Conservation (phyloP, 1,140 invertebrate genomes). For the Drosophila erecta region DNA sequence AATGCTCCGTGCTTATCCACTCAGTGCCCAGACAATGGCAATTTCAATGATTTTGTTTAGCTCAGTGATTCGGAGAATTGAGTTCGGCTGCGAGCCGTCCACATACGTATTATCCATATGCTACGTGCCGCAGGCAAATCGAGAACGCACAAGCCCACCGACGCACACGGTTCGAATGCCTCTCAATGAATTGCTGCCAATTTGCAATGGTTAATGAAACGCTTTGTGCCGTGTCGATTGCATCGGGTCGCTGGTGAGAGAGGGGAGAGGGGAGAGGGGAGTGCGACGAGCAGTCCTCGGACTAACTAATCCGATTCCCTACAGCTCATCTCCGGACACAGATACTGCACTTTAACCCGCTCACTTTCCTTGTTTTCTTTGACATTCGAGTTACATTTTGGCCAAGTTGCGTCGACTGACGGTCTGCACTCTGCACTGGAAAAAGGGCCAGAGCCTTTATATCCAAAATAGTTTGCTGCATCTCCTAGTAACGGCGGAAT, state of each 20-base stretch:
- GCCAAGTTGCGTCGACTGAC: conserved; percentile 51
- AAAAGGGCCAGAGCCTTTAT: neutral
- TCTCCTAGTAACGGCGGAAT: too few species aligned
- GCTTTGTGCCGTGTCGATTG: conserved; percentile 79
- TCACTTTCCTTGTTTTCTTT: conserved; percentile 80
- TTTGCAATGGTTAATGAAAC: conserved; percentile 83
- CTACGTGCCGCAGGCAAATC: conserved; percentile 47
- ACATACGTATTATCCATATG: conserved; percentile 39
- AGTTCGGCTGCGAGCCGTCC: conserved; percentile 47
- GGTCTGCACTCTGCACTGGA: conserved; percentile 1
- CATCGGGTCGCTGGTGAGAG: conserved; percentile 17
- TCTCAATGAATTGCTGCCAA: conserved; percentile 80
- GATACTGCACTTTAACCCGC: conserved; percentile 62
- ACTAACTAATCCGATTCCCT: conserved; percentile 44
- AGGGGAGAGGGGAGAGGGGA: neutral
- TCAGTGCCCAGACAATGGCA: conserved; percentile 60
- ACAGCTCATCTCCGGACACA: conserved; percentile 28
- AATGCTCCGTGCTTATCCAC: conserved; percentile 57
- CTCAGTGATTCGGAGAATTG: conserved; percentile 81
- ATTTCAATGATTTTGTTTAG: conserved; percentile 82
- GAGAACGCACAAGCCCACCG: conserved; percentile 28
- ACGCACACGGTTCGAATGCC: conserved; percentile 57
- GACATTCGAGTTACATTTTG: conserved; percentile 75
- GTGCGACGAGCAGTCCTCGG: neutral
- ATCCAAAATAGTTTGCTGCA: neutral